Percentiles rank a stretch among this genome's conserved stretches.
phyloP scores from a whole-genome alignment of 92 coral and sea anemone species.

The Paragorgia papillata region DNA sequence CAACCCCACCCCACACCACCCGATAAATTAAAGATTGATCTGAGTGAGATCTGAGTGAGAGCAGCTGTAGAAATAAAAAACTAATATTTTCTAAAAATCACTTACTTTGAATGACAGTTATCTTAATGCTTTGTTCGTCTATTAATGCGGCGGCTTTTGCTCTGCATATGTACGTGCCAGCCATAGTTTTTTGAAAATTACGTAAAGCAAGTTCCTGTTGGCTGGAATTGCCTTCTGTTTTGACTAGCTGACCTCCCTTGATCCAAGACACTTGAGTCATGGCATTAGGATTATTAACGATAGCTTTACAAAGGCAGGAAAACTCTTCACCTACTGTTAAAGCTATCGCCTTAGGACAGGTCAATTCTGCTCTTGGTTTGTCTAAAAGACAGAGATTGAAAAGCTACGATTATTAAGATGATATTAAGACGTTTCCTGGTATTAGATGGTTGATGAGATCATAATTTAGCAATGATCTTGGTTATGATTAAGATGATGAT shows the following conservation, averaged over 20 bases:
- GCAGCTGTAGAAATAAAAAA: no score
- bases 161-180: slow-evolving; percentile 10
- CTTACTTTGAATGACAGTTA: no score
- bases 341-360: not conserved
- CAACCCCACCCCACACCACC: no score
- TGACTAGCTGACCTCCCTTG: not conserved
- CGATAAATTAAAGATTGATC: no score
- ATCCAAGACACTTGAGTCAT: slow-evolving; percentile 13
- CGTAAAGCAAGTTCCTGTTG: slow-evolving; percentile 13
- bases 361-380: not conserved
- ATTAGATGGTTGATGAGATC: no score
- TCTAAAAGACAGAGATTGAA: not conserved
- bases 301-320: slow-evolving; percentile 12
- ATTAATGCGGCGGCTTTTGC: not conserved
- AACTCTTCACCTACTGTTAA: not conserved
- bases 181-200: not conserved
- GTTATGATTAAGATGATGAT: no score
- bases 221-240: not conserved
- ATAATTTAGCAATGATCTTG: no score
- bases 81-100: no score
- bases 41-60: no score
- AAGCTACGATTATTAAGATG: not conserved
- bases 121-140: no score
- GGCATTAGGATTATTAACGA: not conserved
- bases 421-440: no score